Evolutionary conservation across 2,888 invertebrate genomes (phyloP).

Genomic region (Boloria selene): DNA sequence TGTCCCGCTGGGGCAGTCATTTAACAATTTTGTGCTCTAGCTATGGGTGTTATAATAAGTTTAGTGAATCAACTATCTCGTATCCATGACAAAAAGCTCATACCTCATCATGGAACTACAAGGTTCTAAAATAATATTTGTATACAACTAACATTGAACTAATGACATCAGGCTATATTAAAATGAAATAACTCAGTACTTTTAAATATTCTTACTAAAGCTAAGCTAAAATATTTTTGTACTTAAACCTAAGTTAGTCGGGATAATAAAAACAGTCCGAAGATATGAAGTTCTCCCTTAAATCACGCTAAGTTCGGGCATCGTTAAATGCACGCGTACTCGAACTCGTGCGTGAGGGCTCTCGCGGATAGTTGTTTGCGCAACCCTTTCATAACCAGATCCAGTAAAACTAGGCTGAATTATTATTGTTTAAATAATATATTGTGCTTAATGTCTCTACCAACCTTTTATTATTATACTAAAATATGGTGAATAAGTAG

Average conservation of each 20-base stretch:
- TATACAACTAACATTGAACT: too few relatives aligned
- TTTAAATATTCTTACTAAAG: too few relatives aligned
- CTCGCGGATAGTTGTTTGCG: conserved; percentile 18
- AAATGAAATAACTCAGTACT: too few relatives aligned
- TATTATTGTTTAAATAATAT: conserved; percentile 5
- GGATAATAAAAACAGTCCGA: conserved; percentile 14
- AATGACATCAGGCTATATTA: too few relatives aligned
- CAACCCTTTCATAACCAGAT: conserved; percentile 21
- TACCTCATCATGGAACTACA: too few relatives aligned
- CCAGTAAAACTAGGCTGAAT: background rate
- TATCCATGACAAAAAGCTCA: too few relatives aligned
- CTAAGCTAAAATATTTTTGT: background rate
- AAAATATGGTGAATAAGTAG: background rate
- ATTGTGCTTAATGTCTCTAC: background rate
- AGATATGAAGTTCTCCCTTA: conserved; percentile 23
- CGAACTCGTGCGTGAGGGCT: conserved; percentile 22
- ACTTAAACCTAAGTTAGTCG: conserved; percentile 2
- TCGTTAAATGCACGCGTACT: conserved; percentile 28
- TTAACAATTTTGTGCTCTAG: too few relatives aligned
- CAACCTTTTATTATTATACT: background rate
- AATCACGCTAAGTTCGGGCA: conserved; percentile 27
- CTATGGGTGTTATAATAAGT: too few relatives aligned
- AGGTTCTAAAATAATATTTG: too few relatives aligned
- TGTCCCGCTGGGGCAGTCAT: too few relatives aligned
- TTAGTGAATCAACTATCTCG: too few relatives aligned